A percentile compares a stretch with the other conserved stretches of the same genome.
Evolutionary conservation across 2,113 vertebrate genomes (phyloP).

Genomic region (Melanocharis versteri): DNA sequence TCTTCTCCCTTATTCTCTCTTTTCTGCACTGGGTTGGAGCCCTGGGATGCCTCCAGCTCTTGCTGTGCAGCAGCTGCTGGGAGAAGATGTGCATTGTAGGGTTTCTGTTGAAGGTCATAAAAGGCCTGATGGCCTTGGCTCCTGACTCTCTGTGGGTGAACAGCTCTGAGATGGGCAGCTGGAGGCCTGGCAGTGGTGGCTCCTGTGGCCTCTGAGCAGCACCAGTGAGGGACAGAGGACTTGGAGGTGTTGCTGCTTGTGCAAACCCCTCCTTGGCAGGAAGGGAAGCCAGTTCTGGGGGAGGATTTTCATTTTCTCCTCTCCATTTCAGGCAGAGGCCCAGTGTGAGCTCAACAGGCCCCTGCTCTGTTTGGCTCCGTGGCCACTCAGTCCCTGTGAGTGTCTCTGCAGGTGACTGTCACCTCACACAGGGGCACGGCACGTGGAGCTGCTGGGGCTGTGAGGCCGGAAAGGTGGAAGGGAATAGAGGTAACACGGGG

Average conservation of each 20-base stretch:
- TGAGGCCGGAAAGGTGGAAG: neutral
- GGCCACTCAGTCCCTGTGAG: neutral
- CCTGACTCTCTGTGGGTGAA: neutral
- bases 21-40: neutral
- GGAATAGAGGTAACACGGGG: rapidly evolving
- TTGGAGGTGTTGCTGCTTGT: neutral
- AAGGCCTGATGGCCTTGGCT: neutral
- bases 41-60: neutral
- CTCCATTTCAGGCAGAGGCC: neutral
- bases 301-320: neutral
- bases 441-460: neutral
- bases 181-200: neutral
- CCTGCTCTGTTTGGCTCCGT: neutral
- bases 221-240: neutral
- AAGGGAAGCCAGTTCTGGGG: neutral
- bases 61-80: neutral
- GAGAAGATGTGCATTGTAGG: neutral
- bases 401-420: neutral
- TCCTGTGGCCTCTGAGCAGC: neutral
- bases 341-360: rapidly evolving
- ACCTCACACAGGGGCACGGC: rapidly evolving
- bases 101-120: neutral
- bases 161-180: neutral
- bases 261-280: neutral
- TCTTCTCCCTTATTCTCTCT: neutral